Conservation (phyloP, 2,888 invertebrate species). For the Noctua comes region DNA sequence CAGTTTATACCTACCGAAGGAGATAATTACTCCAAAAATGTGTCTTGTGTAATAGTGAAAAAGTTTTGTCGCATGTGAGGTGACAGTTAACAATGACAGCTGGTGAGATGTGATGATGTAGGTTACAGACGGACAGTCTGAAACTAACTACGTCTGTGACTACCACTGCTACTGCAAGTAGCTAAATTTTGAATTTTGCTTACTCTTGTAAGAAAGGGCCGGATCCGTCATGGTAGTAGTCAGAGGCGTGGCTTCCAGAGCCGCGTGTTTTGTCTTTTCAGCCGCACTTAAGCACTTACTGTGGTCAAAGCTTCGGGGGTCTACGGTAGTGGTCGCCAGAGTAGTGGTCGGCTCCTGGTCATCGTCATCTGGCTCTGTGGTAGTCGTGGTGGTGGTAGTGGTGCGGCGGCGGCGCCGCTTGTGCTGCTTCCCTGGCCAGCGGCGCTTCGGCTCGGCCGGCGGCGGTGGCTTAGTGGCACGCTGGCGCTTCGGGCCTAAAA, state of each 20-base stretch:
- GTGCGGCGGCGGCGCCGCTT: conserved; percentile 56
- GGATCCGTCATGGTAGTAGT: conserved; percentile 60
- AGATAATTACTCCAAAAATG: neutral
- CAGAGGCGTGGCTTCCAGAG: conserved; percentile 62
- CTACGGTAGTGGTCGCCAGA: conserved; percentile 71
- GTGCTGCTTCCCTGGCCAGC: conserved; percentile 50
- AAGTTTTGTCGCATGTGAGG: neutral
- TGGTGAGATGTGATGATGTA: conserved; percentile 23
- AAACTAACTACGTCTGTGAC: conserved; percentile 63
- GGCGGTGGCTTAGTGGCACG: conserved; percentile 37
- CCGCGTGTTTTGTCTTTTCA: conserved; percentile 43
- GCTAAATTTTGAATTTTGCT: conserved; percentile 58
- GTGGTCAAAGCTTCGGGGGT: conserved; percentile 75
- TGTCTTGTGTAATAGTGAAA: neutral
- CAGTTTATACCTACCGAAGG: conserved; percentile 19
- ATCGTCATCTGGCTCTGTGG: conserved; percentile 37
- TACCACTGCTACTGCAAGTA: conserved; percentile 55
- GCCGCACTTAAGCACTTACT: conserved; percentile 70
- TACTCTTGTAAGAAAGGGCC: conserved; percentile 54
- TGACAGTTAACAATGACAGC: conserved; percentile 33
- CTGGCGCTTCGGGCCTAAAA: conserved; percentile 60
- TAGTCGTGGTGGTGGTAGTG: conserved; percentile 53
- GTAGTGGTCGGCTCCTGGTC: conserved; percentile 64
- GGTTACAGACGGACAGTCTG: conserved; percentile 51
- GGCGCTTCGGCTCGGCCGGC: conserved; percentile 49